phyloP scores from a whole-genome alignment of 2,797 vertebrate genomes.

The Anguilla obscura region DNA sequence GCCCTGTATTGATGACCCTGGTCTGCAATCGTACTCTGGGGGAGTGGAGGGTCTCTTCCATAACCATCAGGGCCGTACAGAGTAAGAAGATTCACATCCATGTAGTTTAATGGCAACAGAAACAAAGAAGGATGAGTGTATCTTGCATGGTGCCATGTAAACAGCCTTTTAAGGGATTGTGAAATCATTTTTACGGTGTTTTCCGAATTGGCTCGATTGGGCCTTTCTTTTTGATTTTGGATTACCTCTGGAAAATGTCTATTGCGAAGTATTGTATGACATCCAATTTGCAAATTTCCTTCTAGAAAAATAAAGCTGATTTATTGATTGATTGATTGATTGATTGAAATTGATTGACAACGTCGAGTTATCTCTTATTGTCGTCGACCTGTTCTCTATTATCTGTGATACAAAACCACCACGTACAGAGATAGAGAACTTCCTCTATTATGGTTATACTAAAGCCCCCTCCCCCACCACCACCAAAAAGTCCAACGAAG shows the following conservation, averaged over 20 bases:
- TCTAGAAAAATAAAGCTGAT: not conserved
- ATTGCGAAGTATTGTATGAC: not conserved
- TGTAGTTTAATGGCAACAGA: not conserved
- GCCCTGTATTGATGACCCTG: not conserved
- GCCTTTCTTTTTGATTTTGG: not conserved
- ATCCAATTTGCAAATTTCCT: not conserved
- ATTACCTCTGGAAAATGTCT: not conserved
- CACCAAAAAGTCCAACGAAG: not conserved
- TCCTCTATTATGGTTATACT: not conserved
- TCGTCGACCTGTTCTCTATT: not conserved
- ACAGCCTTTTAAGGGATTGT: not conserved
- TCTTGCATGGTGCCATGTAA: not conserved
- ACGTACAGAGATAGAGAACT: not conserved
- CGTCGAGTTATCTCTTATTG: not conserved
- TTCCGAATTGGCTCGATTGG: not conserved
- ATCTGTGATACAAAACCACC: not conserved
- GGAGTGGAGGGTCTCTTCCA: not conserved
- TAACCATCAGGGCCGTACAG: not conserved
- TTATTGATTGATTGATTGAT: not conserved
- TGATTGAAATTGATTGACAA: not conserved
- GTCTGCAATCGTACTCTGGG: not conserved
- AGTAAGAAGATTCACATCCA: not conserved
- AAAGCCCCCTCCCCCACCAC: not conserved
- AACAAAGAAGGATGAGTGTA: not conserved
- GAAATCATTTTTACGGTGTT: not conserved